A percentile compares a stretch with the other conserved stretches of the same genome.
These are phyloP conservation scores for Protonemura montana DNA, from an alignment of 2,888 invertebrate species.

Conservation along the genomic window DNA sequence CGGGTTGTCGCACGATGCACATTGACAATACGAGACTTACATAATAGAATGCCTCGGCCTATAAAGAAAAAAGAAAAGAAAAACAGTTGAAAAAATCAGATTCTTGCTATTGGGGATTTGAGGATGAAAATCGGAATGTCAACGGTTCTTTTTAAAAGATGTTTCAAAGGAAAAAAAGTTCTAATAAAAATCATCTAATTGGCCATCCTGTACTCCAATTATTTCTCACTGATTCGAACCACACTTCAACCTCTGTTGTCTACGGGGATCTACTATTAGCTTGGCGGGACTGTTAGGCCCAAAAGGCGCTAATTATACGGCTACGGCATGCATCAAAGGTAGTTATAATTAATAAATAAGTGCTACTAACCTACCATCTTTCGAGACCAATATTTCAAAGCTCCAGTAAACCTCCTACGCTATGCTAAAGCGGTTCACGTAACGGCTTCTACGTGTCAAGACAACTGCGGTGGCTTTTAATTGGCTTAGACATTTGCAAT, in stretches of 20 bases:
- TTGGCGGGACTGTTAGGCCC: not conserved
- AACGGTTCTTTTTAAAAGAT: not conserved
- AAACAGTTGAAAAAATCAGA: conserved; percentile 41
- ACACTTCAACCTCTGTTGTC: not conserved
- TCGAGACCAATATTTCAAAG: not conserved
- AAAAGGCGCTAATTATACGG: conserved; percentile 2
- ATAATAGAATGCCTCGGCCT: conserved; percentile 51
- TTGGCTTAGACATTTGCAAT: not conserved
- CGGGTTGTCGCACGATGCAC: conserved; percentile 30
- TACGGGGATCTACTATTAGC: conserved; percentile 7
- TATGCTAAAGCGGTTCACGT: not conserved
- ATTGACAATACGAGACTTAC: conserved; percentile 41
- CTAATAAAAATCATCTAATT: conserved; percentile 28
- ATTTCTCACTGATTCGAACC: not conserved
- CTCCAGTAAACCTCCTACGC: not conserved
- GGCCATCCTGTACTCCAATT: conserved; percentile 17
- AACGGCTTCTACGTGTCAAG: not conserved
- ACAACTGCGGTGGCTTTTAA: not conserved
- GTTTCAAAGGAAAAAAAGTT: not conserved
- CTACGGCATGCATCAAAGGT: not conserved
- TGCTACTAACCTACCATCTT: not conserved
- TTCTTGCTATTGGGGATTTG: not conserved
- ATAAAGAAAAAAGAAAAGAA: conserved; percentile 50
- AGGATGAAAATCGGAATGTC: not conserved
- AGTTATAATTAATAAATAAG: conserved; percentile 5